Percentiles rank a stretch among this genome's conserved stretches.
Conservation (phyloP, 2,797 vertebrate species). For the Pseudochromis fuscus region DNA sequence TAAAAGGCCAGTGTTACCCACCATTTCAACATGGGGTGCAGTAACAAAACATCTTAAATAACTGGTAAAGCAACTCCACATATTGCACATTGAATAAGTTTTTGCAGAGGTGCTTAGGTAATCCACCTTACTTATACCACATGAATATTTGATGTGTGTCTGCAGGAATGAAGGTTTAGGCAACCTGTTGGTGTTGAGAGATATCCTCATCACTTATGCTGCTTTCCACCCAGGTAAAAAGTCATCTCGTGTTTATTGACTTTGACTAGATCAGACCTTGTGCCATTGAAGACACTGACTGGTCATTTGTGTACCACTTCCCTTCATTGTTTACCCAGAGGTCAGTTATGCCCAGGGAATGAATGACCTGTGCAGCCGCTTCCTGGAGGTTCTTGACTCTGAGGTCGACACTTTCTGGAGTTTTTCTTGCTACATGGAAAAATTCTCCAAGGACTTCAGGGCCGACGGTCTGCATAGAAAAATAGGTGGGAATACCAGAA, state of each 20-base stretch:
- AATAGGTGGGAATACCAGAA: constrained; percentile 78
- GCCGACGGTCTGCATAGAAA: constrained; percentile 87
- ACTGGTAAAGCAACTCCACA: not conserved
- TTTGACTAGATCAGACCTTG: not conserved
- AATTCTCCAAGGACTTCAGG: constrained; percentile 86
- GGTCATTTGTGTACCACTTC: constrained; percentile 12
- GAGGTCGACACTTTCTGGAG: constrained; percentile 88
- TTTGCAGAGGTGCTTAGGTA: not conserved
- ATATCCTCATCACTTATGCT: constrained; percentile 87
- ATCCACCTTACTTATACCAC: not conserved
- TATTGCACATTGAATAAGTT: not conserved
- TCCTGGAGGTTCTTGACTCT: constrained; percentile 86
- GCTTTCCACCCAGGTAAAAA: constrained; percentile 85
- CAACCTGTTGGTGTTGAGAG: constrained; percentile 84
- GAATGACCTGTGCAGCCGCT: constrained; percentile 87
- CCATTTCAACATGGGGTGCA: too few species aligned
- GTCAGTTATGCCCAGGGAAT: constrained; percentile 87
- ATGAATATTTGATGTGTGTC: constrained; percentile 42
- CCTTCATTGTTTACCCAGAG: constrained; percentile 68
- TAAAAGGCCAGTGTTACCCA: too few species aligned
- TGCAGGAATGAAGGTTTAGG: constrained; percentile 82
- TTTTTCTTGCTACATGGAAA: constrained; percentile 88
- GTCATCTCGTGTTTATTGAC: not conserved
- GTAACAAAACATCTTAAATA: not conserved
- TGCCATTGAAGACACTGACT: not conserved